Conservation (phyloP, 2,888 invertebrate species). For the Entomobrya multifasciata region DNA sequence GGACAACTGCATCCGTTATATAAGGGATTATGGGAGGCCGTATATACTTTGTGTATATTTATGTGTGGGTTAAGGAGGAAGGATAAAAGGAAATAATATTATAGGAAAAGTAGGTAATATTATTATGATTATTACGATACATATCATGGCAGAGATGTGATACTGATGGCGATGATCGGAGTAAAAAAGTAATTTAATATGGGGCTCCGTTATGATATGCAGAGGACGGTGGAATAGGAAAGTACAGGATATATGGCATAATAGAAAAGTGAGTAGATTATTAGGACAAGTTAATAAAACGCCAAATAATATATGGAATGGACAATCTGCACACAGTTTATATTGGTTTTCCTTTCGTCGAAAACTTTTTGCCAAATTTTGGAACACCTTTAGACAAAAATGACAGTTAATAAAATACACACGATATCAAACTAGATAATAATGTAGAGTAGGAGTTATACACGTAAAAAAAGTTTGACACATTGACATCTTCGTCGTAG, state of each 20-base stretch:
- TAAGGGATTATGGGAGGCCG: background rate
- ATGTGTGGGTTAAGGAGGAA: background rate
- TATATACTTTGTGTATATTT: too few species aligned
- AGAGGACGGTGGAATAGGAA: background rate
- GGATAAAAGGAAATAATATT: background rate
- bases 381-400: background rate
- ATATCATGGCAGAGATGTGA: too few species aligned
- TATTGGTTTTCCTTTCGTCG: too few species aligned
- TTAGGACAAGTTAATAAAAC: conserved; percentile 29
- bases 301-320: conserved; percentile 12
- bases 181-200: conserved; percentile 14
- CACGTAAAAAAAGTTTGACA: conserved; percentile 9
- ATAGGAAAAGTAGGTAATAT: background rate
- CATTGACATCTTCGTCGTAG: conserved; percentile 3
- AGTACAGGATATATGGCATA: too few species aligned
- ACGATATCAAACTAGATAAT: background rate
- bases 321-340: too few species aligned
- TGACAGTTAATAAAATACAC: background rate
- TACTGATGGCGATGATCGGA: background rate
- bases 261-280: conserved; percentile 10
- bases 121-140: conserved; percentile 10
- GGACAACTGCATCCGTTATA: conserved; percentile 16
- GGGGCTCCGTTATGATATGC: too few species aligned
- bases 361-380: background rate
- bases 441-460: background rate